Evolutionary conservation across 2,113 vertebrate species (phyloP).

Genomic region (Brachirus orientalis): DNA sequence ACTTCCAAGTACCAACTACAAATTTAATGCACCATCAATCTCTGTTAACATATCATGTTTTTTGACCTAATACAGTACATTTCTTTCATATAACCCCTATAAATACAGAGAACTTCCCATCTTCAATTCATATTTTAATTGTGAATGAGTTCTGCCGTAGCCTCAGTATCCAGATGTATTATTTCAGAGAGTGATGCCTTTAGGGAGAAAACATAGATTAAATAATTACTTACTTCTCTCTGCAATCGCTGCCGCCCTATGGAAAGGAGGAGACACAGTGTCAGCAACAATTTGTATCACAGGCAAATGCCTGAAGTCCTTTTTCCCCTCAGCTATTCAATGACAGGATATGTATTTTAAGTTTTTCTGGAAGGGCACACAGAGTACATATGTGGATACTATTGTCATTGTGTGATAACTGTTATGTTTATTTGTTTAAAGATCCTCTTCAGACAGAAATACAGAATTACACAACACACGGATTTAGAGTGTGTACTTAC

Average conservation of each 20-base stretch:
- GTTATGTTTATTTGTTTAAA: slow-evolving; percentile 44
- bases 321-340: slow-evolving; percentile 38
- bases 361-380: slow-evolving; percentile 6
- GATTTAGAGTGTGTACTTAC: slow-evolving; percentile 84
- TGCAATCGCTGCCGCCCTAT: slow-evolving; percentile 94
- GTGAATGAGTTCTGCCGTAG: not conserved
- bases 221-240: slow-evolving; percentile 93
- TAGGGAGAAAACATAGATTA: slow-evolving; percentile 31
- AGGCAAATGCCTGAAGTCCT: not conserved
- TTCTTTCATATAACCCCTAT: no score
- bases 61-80: no score
- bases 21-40: no score
- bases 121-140: not conserved
- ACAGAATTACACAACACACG: slow-evolving; percentile 27
- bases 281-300: slow-evolving; percentile 65
- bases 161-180: not conserved
- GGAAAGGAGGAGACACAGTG: slow-evolving; percentile 59
- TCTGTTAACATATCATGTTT: no score
- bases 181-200: slow-evolving; percentile 14
- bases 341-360: slow-evolving; percentile 61
- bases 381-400: slow-evolving; percentile 17
- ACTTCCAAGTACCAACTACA: no score
- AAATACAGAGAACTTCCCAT: no score
- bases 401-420: slow-evolving; percentile 42
- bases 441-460: slow-evolving; percentile 51